Percentiles rank a stretch among this genome's conserved stretches.
These are phyloP conservation scores for Sclerurus mexicanus DNA, from an alignment of 2,113 vertebrate species.

Conservation along the genomic window DNA sequence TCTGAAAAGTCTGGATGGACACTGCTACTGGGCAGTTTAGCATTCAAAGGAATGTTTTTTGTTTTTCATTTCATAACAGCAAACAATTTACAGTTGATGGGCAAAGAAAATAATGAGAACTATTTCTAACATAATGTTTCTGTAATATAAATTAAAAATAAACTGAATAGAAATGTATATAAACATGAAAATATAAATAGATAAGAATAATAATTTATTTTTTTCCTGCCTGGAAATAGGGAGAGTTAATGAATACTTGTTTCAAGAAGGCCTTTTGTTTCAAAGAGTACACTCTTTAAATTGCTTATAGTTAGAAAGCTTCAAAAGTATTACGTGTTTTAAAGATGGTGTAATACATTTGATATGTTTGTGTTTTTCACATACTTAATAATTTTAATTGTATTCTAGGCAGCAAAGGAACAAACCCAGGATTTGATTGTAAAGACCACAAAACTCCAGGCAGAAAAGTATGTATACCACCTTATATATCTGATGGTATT, in stretches of 20 bases:
- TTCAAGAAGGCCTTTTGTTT: not conserved
- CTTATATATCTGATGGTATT: not conserved
- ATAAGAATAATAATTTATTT: not conserved
- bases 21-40: not conserved
- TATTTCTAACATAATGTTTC: not conserved
- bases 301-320: not conserved
- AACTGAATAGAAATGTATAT: not conserved
- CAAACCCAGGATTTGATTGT: constrained; percentile 96
- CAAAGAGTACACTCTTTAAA: not conserved
- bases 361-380: not conserved
- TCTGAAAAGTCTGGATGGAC: not conserved
- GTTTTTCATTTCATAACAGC: not conserved
- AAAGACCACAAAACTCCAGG: constrained; percentile 97
- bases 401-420: constrained; percentile 90
- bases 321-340: not conserved
- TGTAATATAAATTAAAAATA: not conserved
- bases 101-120: not conserved
- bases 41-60: not conserved
- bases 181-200: not conserved
- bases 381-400: not conserved
- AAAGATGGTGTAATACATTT: not conserved
- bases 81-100: not conserved
- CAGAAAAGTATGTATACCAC: constrained; percentile 87
- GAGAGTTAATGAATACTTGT: not conserved
- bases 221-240: not conserved